phyloP scores from a whole-genome alignment of 2,797 vertebrate genomes.

The Balearica regulorum region DNA sequence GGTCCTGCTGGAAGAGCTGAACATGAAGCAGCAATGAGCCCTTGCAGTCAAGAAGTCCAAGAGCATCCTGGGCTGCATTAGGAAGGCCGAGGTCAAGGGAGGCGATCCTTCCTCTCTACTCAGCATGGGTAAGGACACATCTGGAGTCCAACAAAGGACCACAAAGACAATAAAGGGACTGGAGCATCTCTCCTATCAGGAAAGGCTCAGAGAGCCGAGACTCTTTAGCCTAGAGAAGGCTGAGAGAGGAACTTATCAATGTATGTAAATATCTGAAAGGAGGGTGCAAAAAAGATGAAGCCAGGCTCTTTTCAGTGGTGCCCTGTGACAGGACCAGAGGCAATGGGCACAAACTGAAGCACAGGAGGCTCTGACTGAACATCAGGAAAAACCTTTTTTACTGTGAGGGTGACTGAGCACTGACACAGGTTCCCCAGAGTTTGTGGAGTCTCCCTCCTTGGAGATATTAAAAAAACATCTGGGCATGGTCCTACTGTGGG shows the following conservation, averaged over 20 bases:
- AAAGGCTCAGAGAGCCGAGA: background rate
- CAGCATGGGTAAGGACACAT: background rate
- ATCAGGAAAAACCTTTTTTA: too few species aligned
- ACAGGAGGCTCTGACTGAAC: too few species aligned
- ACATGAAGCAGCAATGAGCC: background rate
- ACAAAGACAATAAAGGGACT: background rate
- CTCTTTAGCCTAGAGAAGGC: background rate
- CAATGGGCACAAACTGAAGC: too few species aligned
- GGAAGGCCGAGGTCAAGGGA: background rate
- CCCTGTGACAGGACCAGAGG: too few species aligned
- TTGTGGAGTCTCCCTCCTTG: too few species aligned
- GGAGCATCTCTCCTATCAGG: background rate
- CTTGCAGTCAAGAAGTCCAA: background rate
- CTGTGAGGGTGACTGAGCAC: too few species aligned
- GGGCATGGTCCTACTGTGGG: too few species aligned
- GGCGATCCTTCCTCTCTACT: background rate
- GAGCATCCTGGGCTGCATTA: background rate
- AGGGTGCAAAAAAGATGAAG: background rate
- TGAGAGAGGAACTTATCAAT: background rate
- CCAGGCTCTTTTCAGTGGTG: too few species aligned
- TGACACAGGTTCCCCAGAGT: too few species aligned
- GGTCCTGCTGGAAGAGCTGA: background rate
- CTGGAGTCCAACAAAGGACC: background rate
- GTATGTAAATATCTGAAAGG: background rate
- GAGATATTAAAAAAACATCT: too few species aligned